Evolutionary conservation across 2,797 vertebrate species (phyloP).

Genomic region (Pipistrellus kuhlii): DNA sequence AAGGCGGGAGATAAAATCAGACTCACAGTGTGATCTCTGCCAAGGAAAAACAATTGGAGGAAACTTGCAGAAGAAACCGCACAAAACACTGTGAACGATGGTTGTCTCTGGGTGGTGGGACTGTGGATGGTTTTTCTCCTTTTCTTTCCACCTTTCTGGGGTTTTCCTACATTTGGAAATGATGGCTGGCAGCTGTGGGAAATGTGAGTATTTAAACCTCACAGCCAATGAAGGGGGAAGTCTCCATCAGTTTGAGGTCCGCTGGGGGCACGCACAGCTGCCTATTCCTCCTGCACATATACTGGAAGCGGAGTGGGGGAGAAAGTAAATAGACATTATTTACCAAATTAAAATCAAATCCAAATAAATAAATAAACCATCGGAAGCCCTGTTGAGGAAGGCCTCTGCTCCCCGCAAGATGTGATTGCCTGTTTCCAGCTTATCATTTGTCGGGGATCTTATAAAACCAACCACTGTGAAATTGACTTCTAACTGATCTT

Average conservation of each 20-base stretch:
- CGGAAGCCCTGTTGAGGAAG: slow-evolving; percentile 68
- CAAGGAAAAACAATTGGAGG: slow-evolving; percentile 24
- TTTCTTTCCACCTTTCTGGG: not conserved
- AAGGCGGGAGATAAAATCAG: slow-evolving; percentile 41
- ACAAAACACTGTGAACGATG: not conserved
- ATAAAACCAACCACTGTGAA: slow-evolving; percentile 88
- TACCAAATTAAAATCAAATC: slow-evolving; percentile 74
- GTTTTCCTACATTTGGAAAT: slow-evolving; percentile 37
- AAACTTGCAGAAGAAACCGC: slow-evolving; percentile 24
- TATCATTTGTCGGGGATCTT: slow-evolving; percentile 87
- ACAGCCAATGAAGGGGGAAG: not conserved
- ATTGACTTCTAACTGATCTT: slow-evolving; percentile 89
- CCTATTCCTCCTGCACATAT: not conserved
- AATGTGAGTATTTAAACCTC: slow-evolving; percentile 60
- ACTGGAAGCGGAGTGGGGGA: slow-evolving; percentile 48
- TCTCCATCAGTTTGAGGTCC: not conserved
- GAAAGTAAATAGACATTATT: slow-evolving; percentile 65
- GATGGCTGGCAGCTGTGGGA: not conserved
- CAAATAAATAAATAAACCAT: slow-evolving; percentile 69
- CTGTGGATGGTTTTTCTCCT: not conserved
- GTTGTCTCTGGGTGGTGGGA: not conserved
- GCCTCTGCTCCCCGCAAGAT: slow-evolving; percentile 72
- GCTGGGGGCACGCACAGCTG: slow-evolving; percentile 21
- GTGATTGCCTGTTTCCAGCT: slow-evolving; percentile 80
- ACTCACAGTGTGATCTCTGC: not conserved